These are phyloP conservation scores for Diceros bicornis DNA, from an alignment of 2,797 vertebrate species.

Conservation along the genomic window DNA sequence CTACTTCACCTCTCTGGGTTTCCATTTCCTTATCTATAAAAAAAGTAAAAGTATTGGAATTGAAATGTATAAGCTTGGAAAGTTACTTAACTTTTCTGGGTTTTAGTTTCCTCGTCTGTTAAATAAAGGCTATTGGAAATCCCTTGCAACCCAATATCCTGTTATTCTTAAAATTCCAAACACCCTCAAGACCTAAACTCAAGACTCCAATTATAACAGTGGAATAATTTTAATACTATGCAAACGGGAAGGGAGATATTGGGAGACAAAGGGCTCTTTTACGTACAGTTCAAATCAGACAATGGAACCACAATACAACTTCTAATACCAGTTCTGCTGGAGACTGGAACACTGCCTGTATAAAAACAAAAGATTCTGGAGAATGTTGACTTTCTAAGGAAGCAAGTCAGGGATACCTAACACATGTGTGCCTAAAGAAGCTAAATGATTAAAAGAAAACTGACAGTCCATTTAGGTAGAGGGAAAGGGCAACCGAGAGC, in stretches of 20 bases:
- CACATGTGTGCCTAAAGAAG: neutral
- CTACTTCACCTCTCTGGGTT: neutral
- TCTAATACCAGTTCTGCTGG: neutral
- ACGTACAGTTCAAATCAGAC: neutral
- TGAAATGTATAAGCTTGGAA: neutral
- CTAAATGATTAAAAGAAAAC: neutral
- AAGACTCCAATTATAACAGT: neutral
- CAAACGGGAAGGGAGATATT: neutral
- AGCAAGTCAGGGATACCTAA: neutral
- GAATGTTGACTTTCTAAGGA: neutral
- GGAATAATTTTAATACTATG: neutral
- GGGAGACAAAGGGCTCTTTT: neutral
- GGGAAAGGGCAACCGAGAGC: neutral
- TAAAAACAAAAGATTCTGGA: neutral
- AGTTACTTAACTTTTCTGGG: neutral
- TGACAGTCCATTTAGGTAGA: neutral
- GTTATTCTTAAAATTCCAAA: slow-evolving; percentile 49
- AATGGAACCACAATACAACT: neutral
- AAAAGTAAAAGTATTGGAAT: slow-evolving; percentile 8
- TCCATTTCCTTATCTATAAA: slow-evolving; percentile 34
- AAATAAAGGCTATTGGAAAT: neutral
- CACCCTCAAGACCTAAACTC: neutral
- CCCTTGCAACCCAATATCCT: neutral
- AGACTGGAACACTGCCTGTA: neutral
- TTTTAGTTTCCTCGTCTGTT: slow-evolving; percentile 40